Evolutionary conservation across 2,888 invertebrate genomes (phyloP).

Genomic region (Amblyjoppa proteus): DNA sequence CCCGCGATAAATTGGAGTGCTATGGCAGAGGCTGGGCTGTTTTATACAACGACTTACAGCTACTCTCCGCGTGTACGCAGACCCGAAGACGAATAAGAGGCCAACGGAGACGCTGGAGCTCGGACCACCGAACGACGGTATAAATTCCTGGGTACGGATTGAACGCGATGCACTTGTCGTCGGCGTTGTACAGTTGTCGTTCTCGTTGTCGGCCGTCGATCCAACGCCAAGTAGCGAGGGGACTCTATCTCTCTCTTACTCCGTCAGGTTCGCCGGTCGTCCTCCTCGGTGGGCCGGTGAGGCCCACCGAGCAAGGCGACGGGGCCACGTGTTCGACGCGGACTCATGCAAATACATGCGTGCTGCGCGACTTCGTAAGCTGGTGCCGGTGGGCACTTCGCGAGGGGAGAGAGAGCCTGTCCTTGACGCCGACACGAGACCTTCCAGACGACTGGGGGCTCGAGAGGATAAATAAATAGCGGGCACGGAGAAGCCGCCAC

Average conservation of each 20-base stretch:
- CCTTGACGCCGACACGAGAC: constrained; percentile 59
- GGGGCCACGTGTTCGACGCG: constrained; percentile 64
- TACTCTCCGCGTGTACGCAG: neutral
- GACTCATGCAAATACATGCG: constrained; percentile 60
- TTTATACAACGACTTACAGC: constrained; percentile 50
- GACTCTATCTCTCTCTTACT: constrained; percentile 9
- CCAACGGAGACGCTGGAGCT: constrained; percentile 37
- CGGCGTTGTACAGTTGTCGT: constrained; percentile 57
- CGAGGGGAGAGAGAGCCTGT: constrained; percentile 46
- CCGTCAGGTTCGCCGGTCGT: constrained; percentile 56
- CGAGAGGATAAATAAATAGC: constrained; percentile 53
- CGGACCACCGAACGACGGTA: constrained; percentile 64
- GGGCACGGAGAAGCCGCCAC: constrained; percentile 3
- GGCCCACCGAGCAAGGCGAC: constrained; percentile 56
- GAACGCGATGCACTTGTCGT: constrained; percentile 59
- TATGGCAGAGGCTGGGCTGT: constrained; percentile 37
- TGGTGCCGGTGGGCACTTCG: constrained; percentile 61
- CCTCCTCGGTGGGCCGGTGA: constrained; percentile 1
- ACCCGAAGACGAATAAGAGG: constrained; percentile 38
- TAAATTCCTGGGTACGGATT: constrained; percentile 59
- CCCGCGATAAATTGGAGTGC: constrained; percentile 63
- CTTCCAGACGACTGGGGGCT: constrained; percentile 58
- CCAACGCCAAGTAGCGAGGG: constrained; percentile 29
- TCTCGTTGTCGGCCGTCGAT: constrained; percentile 54
- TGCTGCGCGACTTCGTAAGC: constrained; percentile 35